Conservation (phyloP, 2,888 invertebrate genomes). For the Coleophora deauratella region DNA sequence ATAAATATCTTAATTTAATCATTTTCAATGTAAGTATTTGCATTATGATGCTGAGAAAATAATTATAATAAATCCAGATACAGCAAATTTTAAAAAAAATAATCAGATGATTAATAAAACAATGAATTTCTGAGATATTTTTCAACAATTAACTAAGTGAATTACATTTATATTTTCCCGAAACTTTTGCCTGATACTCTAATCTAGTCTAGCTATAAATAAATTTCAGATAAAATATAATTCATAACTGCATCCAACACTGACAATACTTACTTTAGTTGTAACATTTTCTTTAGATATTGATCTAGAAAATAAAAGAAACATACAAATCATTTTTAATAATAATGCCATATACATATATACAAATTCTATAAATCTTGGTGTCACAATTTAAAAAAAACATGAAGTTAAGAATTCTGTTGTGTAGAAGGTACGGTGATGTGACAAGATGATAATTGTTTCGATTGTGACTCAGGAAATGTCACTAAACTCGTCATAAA, state of each 20-base stretch:
- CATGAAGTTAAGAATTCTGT: conserved; percentile 32
- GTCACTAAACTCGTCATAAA: conserved; percentile 66
- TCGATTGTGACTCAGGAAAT: conserved; percentile 52
- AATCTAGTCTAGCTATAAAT: neutral
- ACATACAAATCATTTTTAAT: conserved; percentile 37
- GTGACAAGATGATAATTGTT: conserved; percentile 29
- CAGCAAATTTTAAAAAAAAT: too few species aligned
- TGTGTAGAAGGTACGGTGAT: conserved; percentile 18
- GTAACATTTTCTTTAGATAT: conserved; percentile 55
- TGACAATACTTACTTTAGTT: conserved; percentile 29
- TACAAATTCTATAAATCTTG: conserved; percentile 44
- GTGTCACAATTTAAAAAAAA: conserved; percentile 26
- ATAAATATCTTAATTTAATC: conserved; percentile 60
- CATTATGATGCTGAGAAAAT: conserved; percentile 21
- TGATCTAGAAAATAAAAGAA: conserved; percentile 49
- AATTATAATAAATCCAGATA: conserved; percentile 4
- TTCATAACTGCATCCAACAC: conserved; percentile 24
- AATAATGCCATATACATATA: conserved; percentile 33
- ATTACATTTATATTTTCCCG: neutral
- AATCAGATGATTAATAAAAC: conserved; percentile 7
- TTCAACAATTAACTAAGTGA: neutral
- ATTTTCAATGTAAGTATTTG: conserved; percentile 53
- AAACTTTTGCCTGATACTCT: too few species aligned
- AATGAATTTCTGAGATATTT: conserved; percentile 6
- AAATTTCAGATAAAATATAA: too few species aligned